Base-by-base conservation (phyloP, 2,888 invertebrate genomes). In the Orthonevra nobilis region DNA sequence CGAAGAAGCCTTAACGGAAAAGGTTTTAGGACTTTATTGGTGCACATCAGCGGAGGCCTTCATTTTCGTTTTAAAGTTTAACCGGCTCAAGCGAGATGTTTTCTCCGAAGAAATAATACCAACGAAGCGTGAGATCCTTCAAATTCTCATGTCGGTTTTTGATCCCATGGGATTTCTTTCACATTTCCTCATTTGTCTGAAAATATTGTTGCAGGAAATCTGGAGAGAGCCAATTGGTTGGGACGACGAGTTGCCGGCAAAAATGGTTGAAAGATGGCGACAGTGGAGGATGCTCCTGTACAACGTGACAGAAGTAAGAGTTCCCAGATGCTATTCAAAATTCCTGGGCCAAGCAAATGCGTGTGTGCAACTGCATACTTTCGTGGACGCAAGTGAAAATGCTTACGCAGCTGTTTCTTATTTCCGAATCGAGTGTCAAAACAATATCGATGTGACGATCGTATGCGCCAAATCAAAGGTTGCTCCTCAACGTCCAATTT, bases 391-490 rank as follows among this genome's bases (percentile, higher is more conserved):
- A 3, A 70, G 81, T 48, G 61, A 23, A 23, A 23, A 56, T 4
- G 83, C 82, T 9, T 83, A 69, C 42, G 81, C 83, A 0, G 79
- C 82, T 9, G 83, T 82, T 9, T 81, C 81, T 0, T 84, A 83
- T 30, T 56, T 82, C 4, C 77, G 83, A 30, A 56, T 77, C 48
- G 5, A 48, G 15, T 32, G 32, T 3, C 46, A 50, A 3, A 28
- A 66, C 20, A 17, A 38, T 0, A 32, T 82, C 28, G 56, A 69
- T 56, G 48, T 61, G 7, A 40, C 68, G 3, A 12, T 83, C 9
- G 63, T 83, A 6, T 72, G 74, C 1, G 70, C 82, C 3, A 83
- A 82, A 56, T 68, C 83, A 5, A 82, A 81, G 32, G 48, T 36
- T 34, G 15, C 34, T 14, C 50, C 40, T 2, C 28, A 28, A 2